Evolutionary conservation across 2,888 invertebrate genomes (phyloP).

Genomic region (Machimus atricapillus): DNA sequence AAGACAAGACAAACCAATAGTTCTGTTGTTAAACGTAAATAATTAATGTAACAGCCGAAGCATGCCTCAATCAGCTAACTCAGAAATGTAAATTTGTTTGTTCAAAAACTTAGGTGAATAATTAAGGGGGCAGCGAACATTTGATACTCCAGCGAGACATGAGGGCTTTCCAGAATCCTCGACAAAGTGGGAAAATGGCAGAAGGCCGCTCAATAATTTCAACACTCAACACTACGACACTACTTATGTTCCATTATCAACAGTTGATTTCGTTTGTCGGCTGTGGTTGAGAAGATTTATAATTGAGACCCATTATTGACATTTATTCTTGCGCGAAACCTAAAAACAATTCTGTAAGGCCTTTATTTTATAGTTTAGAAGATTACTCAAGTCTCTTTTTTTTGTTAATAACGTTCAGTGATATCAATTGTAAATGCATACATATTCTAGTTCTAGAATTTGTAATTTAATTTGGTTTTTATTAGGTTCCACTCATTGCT

Average conservation of each 20-base stretch:
- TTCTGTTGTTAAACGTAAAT: neutral
- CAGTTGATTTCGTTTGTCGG: neutral
- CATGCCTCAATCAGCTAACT: neutral
- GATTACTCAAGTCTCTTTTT: neutral
- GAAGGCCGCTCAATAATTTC: neutral
- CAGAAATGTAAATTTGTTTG: neutral
- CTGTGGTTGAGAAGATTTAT: neutral
- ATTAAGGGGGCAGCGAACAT: neutral
- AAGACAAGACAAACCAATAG: neutral
- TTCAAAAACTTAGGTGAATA: neutral
- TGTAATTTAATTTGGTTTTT: too few species aligned
- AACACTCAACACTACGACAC: neutral
- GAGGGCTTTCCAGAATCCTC: neutral
- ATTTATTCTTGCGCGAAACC: neutral
- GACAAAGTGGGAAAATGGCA: neutral
- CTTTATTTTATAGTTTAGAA: neutral
- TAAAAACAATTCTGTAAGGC: neutral
- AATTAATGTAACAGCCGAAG: neutral
- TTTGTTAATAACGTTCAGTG: too few species aligned
- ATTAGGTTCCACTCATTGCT: too few species aligned
- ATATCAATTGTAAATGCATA: too few species aligned
- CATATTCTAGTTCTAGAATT: too few species aligned
- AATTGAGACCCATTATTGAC: neutral
- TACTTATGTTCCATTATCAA: neutral
- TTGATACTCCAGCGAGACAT: neutral